Base-by-base conservation (phyloP, 2,797 vertebrate species). In the Onychomys torridus region DNA sequence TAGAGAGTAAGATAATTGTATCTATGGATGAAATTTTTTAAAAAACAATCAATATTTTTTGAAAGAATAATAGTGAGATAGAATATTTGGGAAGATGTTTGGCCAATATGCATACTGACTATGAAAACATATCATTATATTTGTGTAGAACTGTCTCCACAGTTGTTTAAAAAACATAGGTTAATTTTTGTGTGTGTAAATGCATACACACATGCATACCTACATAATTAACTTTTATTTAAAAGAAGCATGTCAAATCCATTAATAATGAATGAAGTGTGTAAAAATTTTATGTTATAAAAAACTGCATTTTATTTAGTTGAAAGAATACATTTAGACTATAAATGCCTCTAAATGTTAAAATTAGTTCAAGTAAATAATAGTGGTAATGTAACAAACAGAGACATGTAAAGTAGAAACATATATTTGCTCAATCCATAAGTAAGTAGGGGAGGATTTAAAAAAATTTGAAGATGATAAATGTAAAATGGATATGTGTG, bases 311-410 rank as follows among this genome's bases (percentile, higher is more conserved):
- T 52, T 37, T 95, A 55, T n/a, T 52, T 34, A 69, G 29, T 86
- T 69, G 82, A 59, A 69, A 57, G 76, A 91, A 83, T 16, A 77
- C 77, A 71, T 83, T 91, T 90, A 84, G 65, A 88, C 49, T 88
- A 32, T 61, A 91, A 65, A 12, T 79, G 37, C n/a, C 14, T 91
- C 27, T 91, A 69, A 16, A 90, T 84, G 32, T 87, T 94, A 91
- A 93, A 86, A 59, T 96, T 73, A 96, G 88, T 92, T 96, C 14
- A 89, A 32, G 86, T 83, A 25, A 79, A 9, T 89, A 63, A 86
- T 19, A 75, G 17, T 90, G 27, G 3, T 57, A 55, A 82, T 49
- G 3, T 69, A 82, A 34, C 16, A 89, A 93, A 82, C 21, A 32
- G 59, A 93, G 40, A 13, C 23, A 43, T 92, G 43, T 17, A 91